phyloP scores from a whole-genome alignment of 2,888 invertebrate species.

The Megalurothrips usitatus region DNA sequence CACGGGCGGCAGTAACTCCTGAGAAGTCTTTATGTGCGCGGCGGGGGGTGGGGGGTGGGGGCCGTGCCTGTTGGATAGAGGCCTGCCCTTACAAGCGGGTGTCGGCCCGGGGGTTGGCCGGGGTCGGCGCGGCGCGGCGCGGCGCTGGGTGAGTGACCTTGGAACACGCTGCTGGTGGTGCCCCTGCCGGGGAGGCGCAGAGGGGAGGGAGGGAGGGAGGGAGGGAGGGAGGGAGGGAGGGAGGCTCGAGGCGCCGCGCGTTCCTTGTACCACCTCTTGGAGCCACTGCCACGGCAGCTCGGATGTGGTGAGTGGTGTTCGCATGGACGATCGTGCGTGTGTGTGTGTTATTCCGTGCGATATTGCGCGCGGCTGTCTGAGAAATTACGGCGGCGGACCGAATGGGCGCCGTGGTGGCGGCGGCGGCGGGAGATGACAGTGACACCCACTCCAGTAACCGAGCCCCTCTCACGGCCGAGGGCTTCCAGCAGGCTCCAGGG shows the following conservation, averaged over 20 bases:
- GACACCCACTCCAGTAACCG: too few relatives aligned
- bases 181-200: slow-evolving; percentile 41
- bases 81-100: slow-evolving; percentile 32
- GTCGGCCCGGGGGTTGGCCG: background rate
- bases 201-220: slow-evolving; percentile 39
- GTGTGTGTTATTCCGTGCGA: too few relatives aligned
- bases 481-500: too few relatives aligned
- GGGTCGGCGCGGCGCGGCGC: background rate
- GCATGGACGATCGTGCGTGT: too few relatives aligned
- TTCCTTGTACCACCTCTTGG: slow-evolving; percentile 42
- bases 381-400: too few relatives aligned
- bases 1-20: too few relatives aligned
- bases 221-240: slow-evolving; percentile 43
- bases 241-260: too few relatives aligned
- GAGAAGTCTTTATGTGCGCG: background rate
- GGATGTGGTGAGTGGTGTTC: too few relatives aligned
- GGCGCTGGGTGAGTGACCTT: slow-evolving; percentile 34
- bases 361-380: too few relatives aligned
- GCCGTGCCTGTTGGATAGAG: slow-evolving; percentile 33
- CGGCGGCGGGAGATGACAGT: too few relatives aligned
- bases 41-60: background rate
- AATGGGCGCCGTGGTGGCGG: too few relatives aligned
- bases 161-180: slow-evolving; percentile 5
- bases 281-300: background rate
- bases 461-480: too few relatives aligned